phyloP scores from a whole-genome alignment of 37 sponge, comb jelly and placozoan species.

The Cladorhizidae sp. region DNA sequence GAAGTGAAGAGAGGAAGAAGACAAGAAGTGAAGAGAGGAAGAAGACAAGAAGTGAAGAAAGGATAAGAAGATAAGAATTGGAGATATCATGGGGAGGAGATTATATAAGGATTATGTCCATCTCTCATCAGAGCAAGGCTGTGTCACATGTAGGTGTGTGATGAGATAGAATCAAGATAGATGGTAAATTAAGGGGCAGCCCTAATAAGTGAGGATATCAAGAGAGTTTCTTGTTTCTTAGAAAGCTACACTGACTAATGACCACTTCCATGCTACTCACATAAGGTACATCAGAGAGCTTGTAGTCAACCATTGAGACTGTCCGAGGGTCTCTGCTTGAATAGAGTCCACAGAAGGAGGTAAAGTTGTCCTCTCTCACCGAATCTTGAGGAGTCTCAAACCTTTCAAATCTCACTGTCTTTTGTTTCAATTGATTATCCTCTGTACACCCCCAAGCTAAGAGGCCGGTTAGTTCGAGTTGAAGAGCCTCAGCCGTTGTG shows the following conservation, averaged over 20 bases:
- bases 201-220: not conserved
- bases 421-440: not conserved
- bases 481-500: not conserved
- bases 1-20: no score
- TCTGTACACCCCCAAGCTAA: conserved; percentile 28
- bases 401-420: not conserved
- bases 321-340: conserved; percentile 38
- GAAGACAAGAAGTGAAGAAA: no score
- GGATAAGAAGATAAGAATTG: no score
- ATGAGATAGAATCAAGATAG: no score
- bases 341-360: conserved; percentile 66
- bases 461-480: conserved; percentile 4
- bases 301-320: conserved; percentile 13
- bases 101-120: no score
- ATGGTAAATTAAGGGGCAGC: not conserved
- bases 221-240: not conserved
- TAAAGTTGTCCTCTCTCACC: conserved; percentile 3
- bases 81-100: no score
- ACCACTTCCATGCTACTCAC: not conserved
- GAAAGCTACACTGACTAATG: not conserved
- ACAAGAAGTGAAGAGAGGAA: no score
- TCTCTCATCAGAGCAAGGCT: no score
- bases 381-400: not conserved
- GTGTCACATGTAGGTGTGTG: no score
- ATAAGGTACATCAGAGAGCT: not conserved